These are phyloP conservation scores for Yoshiicerus persimilis DNA, from an alignment of 1,140 invertebrate genomes.

Conservation along the genomic window DNA sequence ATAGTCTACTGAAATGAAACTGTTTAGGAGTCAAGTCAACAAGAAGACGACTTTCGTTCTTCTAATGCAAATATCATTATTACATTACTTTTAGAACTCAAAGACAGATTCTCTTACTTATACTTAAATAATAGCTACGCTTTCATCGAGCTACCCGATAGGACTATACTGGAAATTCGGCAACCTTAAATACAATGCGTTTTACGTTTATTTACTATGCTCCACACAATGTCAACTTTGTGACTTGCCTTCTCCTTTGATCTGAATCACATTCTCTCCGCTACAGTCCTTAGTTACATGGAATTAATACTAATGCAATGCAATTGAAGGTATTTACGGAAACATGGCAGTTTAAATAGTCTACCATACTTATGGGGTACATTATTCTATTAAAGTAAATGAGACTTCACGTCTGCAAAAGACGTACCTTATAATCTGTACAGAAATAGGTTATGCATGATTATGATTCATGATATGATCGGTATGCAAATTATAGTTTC, in stretches of 20 bases:
- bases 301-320: neutral
- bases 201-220: too few species aligned
- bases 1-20: conserved; percentile 1
- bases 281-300: too few species aligned
- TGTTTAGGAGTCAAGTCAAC: neutral
- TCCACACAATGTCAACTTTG: too few species aligned
- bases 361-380: too few species aligned
- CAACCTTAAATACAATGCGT: too few species aligned
- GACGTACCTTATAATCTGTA: too few species aligned
- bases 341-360: neutral
- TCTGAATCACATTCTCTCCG: too few species aligned
- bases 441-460: too few species aligned
- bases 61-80: conserved; percentile 13
- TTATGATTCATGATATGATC: too few species aligned
- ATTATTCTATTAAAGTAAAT: neutral
- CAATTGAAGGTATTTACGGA: neutral
- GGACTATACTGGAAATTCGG: neutral
- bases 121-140: neutral
- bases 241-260: too few species aligned
- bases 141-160: neutral
- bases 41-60: neutral
- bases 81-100: neutral
- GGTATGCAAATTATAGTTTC: too few species aligned
- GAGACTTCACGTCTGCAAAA: neutral
- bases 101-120: neutral